Evolutionary conservation across 2,888 invertebrate species (phyloP).

Genomic region (Agrochola lychnidis): DNA sequence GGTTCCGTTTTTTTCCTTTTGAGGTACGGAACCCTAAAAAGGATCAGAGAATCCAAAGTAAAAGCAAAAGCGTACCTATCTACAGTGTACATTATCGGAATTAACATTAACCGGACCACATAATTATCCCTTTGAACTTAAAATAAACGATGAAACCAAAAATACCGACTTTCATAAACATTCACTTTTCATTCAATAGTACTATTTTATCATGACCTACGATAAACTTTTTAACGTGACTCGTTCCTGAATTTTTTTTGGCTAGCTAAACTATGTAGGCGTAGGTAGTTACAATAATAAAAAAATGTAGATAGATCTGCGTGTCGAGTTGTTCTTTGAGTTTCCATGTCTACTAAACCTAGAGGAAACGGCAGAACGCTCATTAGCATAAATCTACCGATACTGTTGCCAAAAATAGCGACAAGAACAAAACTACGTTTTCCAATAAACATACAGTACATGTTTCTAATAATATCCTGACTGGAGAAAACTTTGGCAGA

Average conservation of each 20-base stretch:
- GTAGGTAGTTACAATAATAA: background rate
- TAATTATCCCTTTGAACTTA: constrained; percentile 40
- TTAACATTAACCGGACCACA: constrained; percentile 16
- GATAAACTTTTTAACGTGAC: constrained; percentile 26
- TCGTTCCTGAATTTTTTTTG: constrained; percentile 1
- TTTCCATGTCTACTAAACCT: constrained; percentile 9
- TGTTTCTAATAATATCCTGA: constrained; percentile 52
- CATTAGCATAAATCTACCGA: constrained; percentile 55
- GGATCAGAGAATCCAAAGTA: background rate
- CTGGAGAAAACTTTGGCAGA: constrained; percentile 40
- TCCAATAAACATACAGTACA: constrained; percentile 29
- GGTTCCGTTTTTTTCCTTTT: too few species aligned
- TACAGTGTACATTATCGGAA: constrained; percentile 1
- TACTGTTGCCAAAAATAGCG: constrained; percentile 54
- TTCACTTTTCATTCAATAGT: constrained; percentile 14
- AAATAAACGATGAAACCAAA: constrained; percentile 17
- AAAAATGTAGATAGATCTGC: background rate
- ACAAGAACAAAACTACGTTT: constrained; percentile 50
- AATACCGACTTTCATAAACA: constrained; percentile 13
- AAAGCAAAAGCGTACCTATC: background rate
- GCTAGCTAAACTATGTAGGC: constrained; percentile 3
- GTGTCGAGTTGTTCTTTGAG: background rate
- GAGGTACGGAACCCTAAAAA: background rate
- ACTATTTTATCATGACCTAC: constrained; percentile 32
- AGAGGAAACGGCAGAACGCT: constrained; percentile 36